These are phyloP conservation scores for Colistium nudipinnis DNA, from an alignment of 2,113 vertebrate genomes.

Conservation along the genomic window DNA sequence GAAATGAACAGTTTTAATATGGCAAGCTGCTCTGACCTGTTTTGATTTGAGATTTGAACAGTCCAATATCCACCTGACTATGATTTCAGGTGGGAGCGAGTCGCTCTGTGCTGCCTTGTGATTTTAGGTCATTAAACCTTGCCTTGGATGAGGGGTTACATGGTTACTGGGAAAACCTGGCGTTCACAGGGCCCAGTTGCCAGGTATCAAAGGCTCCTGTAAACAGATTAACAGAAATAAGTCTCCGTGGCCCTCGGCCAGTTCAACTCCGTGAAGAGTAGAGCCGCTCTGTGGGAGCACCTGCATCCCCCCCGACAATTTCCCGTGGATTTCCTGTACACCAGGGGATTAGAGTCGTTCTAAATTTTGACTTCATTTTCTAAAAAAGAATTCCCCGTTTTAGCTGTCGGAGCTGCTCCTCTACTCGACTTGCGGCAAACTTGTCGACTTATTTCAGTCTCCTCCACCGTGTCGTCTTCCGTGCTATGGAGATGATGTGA, in stretches of 20 bases:
- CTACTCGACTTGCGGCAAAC: slow-evolving; percentile 44
- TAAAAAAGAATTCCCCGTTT: slow-evolving; percentile 4
- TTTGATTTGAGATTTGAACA: too few relatives aligned
- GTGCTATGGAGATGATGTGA: slow-evolving; percentile 60
- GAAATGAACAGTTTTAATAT: too few relatives aligned
- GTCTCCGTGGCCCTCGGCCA: slow-evolving; percentile 37
- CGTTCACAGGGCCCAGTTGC: slow-evolving; percentile 20
- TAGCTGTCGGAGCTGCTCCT: slow-evolving; percentile 38
- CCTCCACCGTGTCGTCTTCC: slow-evolving; percentile 39
- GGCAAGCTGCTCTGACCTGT: too few relatives aligned
- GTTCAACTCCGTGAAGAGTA: background rate
- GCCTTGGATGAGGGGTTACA: background rate
- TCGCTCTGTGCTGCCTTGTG: background rate
- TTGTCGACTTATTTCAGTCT: slow-evolving; percentile 52
- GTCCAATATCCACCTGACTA: too few relatives aligned
- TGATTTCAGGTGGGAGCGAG: too few relatives aligned
- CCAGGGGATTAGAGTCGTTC: slow-evolving; percentile 15
- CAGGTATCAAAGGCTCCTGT: slow-evolving; percentile 29
- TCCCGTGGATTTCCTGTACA: slow-evolving; percentile 10
- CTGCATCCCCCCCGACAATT: slow-evolving; percentile 15
- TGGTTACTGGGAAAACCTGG: slow-evolving; percentile 15
- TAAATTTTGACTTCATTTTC: slow-evolving; percentile 26
- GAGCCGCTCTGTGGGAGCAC: background rate
- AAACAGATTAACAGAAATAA: slow-evolving; percentile 53
- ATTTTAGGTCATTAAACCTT: background rate